Percentiles rank a stretch among this genome's conserved stretches.
These are phyloP conservation scores for Butastur rufipennis DNA, from an alignment of 2,113 vertebrate genomes.

Conservation along the genomic window DNA sequence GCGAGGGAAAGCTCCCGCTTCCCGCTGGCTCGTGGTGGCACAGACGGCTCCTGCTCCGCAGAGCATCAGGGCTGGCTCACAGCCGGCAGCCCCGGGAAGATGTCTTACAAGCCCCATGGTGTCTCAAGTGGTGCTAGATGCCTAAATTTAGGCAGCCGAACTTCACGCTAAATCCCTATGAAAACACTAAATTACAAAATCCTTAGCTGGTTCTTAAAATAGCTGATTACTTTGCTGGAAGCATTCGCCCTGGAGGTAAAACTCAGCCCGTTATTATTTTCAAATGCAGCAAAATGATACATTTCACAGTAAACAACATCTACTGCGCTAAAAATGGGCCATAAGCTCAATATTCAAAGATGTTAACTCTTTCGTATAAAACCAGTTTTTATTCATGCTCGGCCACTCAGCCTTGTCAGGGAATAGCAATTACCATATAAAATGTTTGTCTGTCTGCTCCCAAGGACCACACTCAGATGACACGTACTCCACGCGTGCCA, in stretches of 20 bases:
- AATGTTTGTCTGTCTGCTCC: not conserved
- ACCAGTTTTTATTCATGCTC: not conserved
- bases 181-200: not conserved
- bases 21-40: fast-evolving
- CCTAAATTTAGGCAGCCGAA: not conserved
- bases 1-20: not conserved
- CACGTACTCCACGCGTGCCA: not conserved
- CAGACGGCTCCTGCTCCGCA: not conserved
- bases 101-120: not conserved
- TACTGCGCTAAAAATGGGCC: not conserved
- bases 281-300: not conserved
- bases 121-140: not conserved
- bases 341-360: not conserved
- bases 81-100: not conserved
- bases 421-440: fast-evolving
- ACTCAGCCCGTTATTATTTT: not conserved
- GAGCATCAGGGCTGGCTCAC: too few species aligned
- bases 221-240: not conserved
- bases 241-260: not conserved
- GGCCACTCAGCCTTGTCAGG: not conserved
- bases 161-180: not conserved
- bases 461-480: not conserved
- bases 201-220: not conserved
- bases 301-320: not conserved
- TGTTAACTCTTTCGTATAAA: not conserved